These are phyloP conservation scores for Enteromius argenteus DNA, from an alignment of 2,797 vertebrate genomes.

Conservation along the genomic window DNA sequence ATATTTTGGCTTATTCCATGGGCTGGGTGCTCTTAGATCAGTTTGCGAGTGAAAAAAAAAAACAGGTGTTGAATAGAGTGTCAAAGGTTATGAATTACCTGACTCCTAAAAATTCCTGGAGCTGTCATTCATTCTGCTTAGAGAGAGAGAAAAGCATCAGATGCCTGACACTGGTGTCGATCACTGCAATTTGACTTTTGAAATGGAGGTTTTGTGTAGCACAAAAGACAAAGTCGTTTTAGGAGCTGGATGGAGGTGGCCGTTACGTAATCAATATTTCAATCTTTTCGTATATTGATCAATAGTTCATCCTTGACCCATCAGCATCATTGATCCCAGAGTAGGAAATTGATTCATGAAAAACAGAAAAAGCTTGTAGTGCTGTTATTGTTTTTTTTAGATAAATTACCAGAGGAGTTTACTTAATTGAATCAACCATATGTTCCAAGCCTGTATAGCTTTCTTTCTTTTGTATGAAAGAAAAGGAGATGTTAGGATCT, in stretches of 20 bases:
- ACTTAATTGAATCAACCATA: not conserved
- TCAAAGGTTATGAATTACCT: conserved; percentile 43
- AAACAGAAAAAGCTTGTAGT: not conserved
- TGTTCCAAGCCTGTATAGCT: not conserved
- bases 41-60: not conserved
- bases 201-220: conserved; percentile 11
- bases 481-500: not conserved
- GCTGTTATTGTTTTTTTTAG: not conserved
- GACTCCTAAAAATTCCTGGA: conserved; percentile 11
- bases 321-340: conserved; percentile 2
- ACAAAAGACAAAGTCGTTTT: not conserved
- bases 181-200: conserved; percentile 12
- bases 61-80: conserved; percentile 42
- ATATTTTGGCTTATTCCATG: conserved; percentile 8
- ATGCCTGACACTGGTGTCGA: not conserved
- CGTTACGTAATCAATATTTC: conserved; percentile 24
- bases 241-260: not conserved
- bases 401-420: not conserved
- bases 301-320: not conserved
- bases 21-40: not conserved
- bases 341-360: not conserved
- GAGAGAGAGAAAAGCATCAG: conserved; percentile 4
- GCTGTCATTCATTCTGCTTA: conserved; percentile 4
- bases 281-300: not conserved
- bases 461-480: not conserved